These are phyloP conservation scores for Octodon degus DNA, from an alignment of 2,113 vertebrate species.

Conservation along the genomic window DNA sequence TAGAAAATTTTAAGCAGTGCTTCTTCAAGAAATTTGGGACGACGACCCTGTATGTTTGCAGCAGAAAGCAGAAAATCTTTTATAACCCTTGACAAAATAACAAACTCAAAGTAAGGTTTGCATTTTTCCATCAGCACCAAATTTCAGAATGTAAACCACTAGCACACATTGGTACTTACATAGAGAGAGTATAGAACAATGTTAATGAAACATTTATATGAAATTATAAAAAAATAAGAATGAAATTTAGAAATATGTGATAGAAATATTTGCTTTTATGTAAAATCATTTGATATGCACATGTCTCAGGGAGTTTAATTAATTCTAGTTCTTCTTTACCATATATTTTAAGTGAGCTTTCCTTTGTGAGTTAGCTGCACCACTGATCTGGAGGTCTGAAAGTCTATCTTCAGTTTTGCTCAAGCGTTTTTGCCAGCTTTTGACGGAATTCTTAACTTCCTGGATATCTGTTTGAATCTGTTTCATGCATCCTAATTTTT, in stretches of 20 bases:
- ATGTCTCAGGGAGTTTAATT: neutral
- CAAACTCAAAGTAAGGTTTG: neutral
- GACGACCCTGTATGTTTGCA: neutral
- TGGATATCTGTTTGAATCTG: no score
- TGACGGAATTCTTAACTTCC: no score
- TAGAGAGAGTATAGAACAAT: neutral
- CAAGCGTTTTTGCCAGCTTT: no score
- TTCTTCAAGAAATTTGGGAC: neutral
- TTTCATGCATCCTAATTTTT: no score
- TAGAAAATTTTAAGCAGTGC: neutral
- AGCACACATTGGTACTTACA: neutral
- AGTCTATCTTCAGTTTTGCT: no score
- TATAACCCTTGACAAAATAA: conserved; percentile 4
- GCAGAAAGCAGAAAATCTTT: neutral
- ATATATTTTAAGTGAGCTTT: no score
- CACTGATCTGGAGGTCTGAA: no score
- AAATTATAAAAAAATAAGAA: neutral
- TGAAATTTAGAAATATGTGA: neutral
- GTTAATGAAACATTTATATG: neutral
- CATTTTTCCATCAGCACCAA: neutral
- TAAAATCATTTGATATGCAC: neutral
- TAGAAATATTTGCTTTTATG: neutral
- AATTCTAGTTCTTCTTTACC: neutral
- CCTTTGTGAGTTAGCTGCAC: no score
- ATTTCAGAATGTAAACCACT: neutral